Evolutionary conservation across 2,888 invertebrate species (phyloP).

Genomic region (Therioaphis trifolii): DNA sequence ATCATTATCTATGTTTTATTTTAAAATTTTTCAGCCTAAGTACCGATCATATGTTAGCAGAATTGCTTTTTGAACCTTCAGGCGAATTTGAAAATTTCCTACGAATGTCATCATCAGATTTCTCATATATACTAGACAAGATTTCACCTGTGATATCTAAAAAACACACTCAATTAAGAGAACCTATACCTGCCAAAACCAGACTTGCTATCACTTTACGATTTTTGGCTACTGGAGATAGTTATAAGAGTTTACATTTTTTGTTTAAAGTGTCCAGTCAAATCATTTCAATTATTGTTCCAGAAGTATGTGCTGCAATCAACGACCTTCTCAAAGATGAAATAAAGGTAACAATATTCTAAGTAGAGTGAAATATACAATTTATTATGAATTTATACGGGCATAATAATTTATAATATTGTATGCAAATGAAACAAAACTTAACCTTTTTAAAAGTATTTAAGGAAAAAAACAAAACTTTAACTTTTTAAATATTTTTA

Average conservation of each 20-base stretch:
- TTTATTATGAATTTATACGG: slow-evolving; percentile 23
- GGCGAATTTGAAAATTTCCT: no score
- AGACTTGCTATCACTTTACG: slow-evolving; percentile 23
- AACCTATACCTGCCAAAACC: slow-evolving; percentile 18
- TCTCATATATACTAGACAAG: no score
- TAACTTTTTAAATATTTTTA: slow-evolving; percentile 35
- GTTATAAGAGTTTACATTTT: slow-evolving; percentile 31
- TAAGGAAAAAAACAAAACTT: slow-evolving; percentile 2
- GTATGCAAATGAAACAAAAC: neutral
- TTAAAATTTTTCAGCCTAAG: no score
- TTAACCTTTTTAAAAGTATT: neutral
- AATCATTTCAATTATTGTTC: slow-evolving; percentile 33
- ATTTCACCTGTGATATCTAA: no score
- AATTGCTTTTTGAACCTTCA: no score
- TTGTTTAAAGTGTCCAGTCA: slow-evolving; percentile 53
- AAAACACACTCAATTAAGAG: neutral
- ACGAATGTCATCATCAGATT: no score
- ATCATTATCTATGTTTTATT: no score
- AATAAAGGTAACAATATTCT: slow-evolving; percentile 28
- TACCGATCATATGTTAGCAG: no score
- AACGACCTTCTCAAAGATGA: slow-evolving; percentile 26
- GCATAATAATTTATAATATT: neutral
- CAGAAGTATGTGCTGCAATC: slow-evolving; percentile 48
- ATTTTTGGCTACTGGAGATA: slow-evolving; percentile 46
- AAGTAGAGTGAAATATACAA: slow-evolving; percentile 10